Conservation (phyloP, 2,888 invertebrate genomes). For the Heteromurus nitidus region DNA sequence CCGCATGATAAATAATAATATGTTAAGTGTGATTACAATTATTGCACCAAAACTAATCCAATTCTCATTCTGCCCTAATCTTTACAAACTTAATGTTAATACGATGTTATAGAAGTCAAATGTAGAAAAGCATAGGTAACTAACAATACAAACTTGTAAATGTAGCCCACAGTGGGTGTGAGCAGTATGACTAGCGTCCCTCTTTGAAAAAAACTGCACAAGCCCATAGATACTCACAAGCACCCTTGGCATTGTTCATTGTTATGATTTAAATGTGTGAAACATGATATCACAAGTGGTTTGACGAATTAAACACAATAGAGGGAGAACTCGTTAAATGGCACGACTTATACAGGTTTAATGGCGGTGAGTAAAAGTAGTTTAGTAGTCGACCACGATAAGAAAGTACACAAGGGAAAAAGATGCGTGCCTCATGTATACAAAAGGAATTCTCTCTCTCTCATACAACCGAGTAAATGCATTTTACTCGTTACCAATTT, state of each 20-base stretch:
- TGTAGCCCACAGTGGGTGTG: neutral
- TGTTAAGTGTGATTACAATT: no score
- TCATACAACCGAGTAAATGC: neutral
- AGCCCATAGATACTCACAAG: neutral
- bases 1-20: no score
- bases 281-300: neutral
- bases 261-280: neutral
- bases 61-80: no score
- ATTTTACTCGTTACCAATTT: no score
- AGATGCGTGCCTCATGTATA: neutral
- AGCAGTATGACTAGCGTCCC: neutral
- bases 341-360: neutral
- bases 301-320: neutral
- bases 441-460: neutral
- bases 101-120: no score
- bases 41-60: no score
- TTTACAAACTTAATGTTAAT: no score
- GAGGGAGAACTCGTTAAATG: constrained; percentile 1
- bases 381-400: constrained; percentile 30
- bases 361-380: constrained; percentile 30
- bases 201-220: neutral
- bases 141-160: neutral
- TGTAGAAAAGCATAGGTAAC: neutral
- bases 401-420: constrained; percentile 20
- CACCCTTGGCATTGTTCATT: neutral